phyloP scores from a whole-genome alignment of 2,888 invertebrate genomes.

The Phytoseiulus persimilis region DNA sequence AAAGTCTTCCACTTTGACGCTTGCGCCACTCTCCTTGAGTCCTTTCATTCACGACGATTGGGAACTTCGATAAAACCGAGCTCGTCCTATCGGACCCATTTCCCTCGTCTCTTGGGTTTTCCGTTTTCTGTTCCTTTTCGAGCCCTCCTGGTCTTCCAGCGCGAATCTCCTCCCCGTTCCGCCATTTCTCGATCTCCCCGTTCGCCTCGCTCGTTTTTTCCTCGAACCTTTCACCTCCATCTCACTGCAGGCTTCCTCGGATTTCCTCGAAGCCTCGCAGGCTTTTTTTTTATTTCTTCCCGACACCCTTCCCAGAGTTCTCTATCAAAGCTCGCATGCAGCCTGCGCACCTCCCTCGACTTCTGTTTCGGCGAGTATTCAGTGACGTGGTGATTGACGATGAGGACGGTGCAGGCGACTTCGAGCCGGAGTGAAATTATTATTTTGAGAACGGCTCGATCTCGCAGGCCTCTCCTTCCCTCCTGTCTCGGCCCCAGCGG shows the following conservation, averaged over 20 bases:
- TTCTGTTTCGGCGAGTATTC: background rate
- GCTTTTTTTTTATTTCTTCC: background rate
- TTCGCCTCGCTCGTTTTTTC: background rate
- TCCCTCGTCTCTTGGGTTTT: background rate
- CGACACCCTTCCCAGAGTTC: background rate
- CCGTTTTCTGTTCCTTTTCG: background rate
- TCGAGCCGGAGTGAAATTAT: background rate
- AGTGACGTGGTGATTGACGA: background rate
- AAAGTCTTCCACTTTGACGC: background rate
- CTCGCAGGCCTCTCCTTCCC: background rate
- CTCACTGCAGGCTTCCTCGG: background rate
- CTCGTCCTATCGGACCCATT: background rate
- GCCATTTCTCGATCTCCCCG: background rate
- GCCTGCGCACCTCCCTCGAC: background rate
- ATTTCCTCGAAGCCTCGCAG: too few relatives aligned
- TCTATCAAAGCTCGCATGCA: background rate
- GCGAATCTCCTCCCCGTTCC: background rate
- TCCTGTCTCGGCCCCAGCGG: background rate
- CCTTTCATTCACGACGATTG: background rate
- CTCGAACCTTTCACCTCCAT: background rate
- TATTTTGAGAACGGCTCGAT: background rate
- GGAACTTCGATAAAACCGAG: background rate
- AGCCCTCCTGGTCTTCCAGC: background rate
- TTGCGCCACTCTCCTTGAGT: background rate
- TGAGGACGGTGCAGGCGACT: background rate